These are phyloP conservation scores for Phortica okadai DNA, from an alignment of 2,888 invertebrate species.

Conservation along the genomic window DNA sequence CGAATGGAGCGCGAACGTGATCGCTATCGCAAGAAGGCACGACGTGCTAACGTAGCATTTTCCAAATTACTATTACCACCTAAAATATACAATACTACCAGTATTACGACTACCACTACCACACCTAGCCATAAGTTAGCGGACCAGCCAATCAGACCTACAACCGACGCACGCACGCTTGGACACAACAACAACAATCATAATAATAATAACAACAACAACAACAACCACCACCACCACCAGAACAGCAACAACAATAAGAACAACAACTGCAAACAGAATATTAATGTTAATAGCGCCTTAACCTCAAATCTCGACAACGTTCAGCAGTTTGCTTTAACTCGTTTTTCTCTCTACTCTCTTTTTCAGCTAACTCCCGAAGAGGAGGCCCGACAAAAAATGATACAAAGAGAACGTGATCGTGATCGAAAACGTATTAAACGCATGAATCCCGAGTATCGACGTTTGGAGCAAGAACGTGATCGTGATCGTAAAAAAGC, in stretches of 20 bases:
- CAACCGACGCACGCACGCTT: background rate
- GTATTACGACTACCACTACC: conserved; percentile 32
- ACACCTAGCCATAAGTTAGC: conserved; percentile 25
- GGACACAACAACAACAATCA: conserved; percentile 1
- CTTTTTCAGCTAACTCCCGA: conserved; percentile 71
- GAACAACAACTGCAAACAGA: conserved; percentile 23
- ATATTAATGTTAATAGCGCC: conserved; percentile 15
- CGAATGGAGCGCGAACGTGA: conserved; percentile 69
- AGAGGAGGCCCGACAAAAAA: conserved; percentile 72
- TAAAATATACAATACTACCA: conserved; percentile 40
- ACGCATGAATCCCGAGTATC: conserved; percentile 73
- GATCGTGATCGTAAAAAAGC: conserved; percentile 74
- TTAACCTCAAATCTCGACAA: conserved; percentile 40
- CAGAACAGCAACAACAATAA: background rate
- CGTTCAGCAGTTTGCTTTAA: conserved; percentile 59
- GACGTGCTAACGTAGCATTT: conserved; percentile 70
- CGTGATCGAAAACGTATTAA: conserved; percentile 74
- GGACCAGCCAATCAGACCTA: conserved; percentile 22
- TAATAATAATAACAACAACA: conserved; percentile 25
- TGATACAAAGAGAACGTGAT: conserved; percentile 73
- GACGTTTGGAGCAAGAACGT: conserved; percentile 72
- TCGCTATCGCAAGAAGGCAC: conserved; percentile 69
- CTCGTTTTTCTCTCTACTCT: conserved; percentile 49
- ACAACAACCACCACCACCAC: background rate
- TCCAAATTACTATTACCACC: conserved; percentile 57